Conservation (phyloP, 1,140 invertebrate genomes). For the Listronotus bonariensis region DNA sequence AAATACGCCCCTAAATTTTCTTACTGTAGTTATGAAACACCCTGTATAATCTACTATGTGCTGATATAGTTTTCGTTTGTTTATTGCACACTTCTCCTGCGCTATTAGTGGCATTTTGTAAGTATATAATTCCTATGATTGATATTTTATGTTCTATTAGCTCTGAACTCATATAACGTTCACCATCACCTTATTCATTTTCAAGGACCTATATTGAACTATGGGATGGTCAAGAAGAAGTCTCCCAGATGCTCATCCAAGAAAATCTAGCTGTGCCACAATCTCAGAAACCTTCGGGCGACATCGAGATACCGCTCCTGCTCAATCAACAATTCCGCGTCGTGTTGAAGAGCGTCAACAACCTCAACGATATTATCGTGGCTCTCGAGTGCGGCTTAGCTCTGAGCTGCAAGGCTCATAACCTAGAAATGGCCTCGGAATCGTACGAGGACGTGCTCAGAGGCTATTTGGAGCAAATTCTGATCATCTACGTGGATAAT, state of each 20-base stretch:
- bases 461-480: constrained; percentile 41
- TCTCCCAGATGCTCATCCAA: constrained; percentile 55
- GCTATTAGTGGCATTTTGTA: not conserved
- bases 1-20: no score
- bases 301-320: constrained; percentile 44
- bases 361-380: constrained; percentile 44
- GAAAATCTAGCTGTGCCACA: constrained; percentile 53
- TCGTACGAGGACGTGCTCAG: constrained; percentile 54
- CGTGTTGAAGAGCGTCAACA: constrained; percentile 42
- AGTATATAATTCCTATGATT: no score
- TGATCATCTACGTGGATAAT: constrained; percentile 64
- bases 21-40: no score
- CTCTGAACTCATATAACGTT: no score
- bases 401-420: constrained; percentile 44
- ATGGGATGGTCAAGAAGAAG: constrained; percentile 55
- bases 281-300: constrained; percentile 1
- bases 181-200: constrained; percentile 34
- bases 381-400: constrained; percentile 39
- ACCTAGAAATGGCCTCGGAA: constrained; percentile 42
- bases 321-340: constrained; percentile 47
- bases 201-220: constrained; percentile 61
- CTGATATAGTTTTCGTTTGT: no score
- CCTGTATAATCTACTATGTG: no score
- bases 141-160: no score
- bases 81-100: not conserved